Evolutionary conservation across 2,113 vertebrate genomes (phyloP), one percentile per base, ranked within the genome.

Genomic region (Egretta garzetta): DNA sequence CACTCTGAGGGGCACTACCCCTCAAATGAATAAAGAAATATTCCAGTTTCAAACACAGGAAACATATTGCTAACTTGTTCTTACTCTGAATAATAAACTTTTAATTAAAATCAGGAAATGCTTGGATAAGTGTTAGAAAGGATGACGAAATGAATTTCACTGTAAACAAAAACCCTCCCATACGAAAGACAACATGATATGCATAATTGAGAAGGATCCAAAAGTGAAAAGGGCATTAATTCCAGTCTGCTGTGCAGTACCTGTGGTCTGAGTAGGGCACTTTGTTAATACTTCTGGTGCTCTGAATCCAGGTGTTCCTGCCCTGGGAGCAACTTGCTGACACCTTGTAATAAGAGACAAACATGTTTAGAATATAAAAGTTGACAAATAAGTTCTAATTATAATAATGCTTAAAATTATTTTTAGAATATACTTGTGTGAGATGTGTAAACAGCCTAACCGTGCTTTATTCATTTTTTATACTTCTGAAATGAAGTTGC

Each of bases 291-390:
- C 99, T 92, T 99, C 99, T 52, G 99, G 99, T 52, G 99, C 99
- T 98, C 99, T 99, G 96, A 99, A 99, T 82, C 99, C 99, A 14
- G 99, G 99, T 16, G 99, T 99, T 63, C 99, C 99, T 82, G 99
- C 99, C 81, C 99, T 98, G 45, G 99, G 99, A 58, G 99, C 99
- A 91, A 99, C 98, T 97, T 99, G 99, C 58, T 99, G 99, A 94
- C 98, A 98, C 94, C 99, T 99, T 97, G 83, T 35, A 39, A 95
- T 20, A 50, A 72, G 28, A 79, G 77, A 95, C 53, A 92, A 91
- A 72, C 5, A 49, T 2, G 39, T 45, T 95, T 62, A 63, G 22
- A 79, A 92, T 15, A 53, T 13, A 37, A 8, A 67, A 72, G 10
- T 43, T 56, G n/a, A 9, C 71, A 82, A 50, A 14, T 58, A 39